Conservation (phyloP, 2,113 vertebrate genomes). For the Numenius arquata region DNA sequence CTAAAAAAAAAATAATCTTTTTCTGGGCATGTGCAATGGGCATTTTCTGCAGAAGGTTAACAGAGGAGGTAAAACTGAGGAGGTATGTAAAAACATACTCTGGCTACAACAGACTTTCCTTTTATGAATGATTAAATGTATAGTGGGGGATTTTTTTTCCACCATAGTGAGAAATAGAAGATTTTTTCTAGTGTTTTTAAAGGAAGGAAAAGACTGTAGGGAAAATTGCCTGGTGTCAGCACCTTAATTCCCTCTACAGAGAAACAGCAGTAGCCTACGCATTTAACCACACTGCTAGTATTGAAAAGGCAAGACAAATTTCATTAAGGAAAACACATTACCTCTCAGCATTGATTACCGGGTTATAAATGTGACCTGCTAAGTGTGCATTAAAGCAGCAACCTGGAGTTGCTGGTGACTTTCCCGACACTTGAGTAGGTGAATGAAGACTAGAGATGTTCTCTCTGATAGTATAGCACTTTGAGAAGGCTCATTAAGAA, state of each 20-base stretch:
- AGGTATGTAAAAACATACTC: too few species aligned
- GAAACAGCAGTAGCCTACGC: background rate
- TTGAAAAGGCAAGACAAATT: conserved; percentile 7
- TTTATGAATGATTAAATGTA: background rate
- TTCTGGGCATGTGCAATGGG: too few species aligned
- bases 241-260: background rate
- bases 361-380: background rate
- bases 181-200: background rate
- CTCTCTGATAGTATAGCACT: background rate
- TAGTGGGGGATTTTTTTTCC: background rate
- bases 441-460: background rate
- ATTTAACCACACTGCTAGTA: background rate
- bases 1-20: background rate
- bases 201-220: background rate
- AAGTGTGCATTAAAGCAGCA: background rate
- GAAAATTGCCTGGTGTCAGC: background rate
- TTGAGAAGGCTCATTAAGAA: background rate
- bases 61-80: background rate
- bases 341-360: background rate
- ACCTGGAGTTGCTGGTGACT: background rate
- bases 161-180: background rate
- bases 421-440: background rate
- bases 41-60: background rate
- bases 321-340: conserved; percentile 9
- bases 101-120: background rate